These are phyloP conservation scores for Ephialtes manifestator DNA, from an alignment of 2,888 invertebrate species.

Conservation along the genomic window DNA sequence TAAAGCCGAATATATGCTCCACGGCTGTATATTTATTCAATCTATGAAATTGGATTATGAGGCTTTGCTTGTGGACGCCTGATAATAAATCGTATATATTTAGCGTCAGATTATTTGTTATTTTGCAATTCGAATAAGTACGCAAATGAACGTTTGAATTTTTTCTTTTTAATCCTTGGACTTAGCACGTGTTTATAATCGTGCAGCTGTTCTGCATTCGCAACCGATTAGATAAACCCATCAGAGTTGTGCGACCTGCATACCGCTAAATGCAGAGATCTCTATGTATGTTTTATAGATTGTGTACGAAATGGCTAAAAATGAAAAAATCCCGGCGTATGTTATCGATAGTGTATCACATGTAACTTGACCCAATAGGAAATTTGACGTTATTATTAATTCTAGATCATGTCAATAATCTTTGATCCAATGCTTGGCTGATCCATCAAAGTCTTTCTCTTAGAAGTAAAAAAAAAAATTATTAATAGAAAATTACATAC, in stretches of 20 bases:
- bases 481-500: neutral
- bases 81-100: constrained; percentile 9
- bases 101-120: constrained; percentile 1
- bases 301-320: neutral
- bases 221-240: constrained; percentile 28
- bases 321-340: neutral
- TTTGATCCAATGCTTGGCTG: neutral
- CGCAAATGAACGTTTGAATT: neutral
- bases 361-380: constrained; percentile 35
- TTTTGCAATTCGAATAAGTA: constrained; percentile 5
- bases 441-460: constrained; percentile 37
- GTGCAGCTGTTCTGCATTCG: constrained; percentile 24
- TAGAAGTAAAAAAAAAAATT: constrained; percentile 7
- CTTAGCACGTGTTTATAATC: constrained; percentile 22
- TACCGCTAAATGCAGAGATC: neutral
- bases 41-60: constrained; percentile 30
- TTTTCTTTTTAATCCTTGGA: neutral
- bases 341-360: constrained; percentile 39
- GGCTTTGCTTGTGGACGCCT: constrained; percentile 7
- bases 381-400: constrained; percentile 44
- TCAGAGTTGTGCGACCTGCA: constrained; percentile 1
- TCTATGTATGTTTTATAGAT: neutral
- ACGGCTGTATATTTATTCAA: constrained; percentile 26
- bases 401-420: constrained; percentile 5
- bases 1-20: constrained; percentile 6